Evolutionary conservation across 2,888 invertebrate species (phyloP).

Genomic region (Thecocarcelia acutangulata): DNA sequence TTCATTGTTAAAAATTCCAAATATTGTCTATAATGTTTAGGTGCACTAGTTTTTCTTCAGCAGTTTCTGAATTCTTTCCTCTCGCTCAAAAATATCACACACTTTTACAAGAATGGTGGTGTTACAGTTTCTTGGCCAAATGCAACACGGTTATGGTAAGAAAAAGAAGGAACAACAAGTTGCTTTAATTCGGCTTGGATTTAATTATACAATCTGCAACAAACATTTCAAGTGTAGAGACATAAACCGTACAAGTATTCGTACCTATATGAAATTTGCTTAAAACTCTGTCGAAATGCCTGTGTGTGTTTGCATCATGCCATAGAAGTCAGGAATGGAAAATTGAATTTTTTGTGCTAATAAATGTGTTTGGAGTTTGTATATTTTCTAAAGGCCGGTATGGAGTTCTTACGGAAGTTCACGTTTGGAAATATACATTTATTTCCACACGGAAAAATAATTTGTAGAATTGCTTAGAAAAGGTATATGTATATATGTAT

Average conservation of each 20-base stretch:
- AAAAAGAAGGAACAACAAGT: slow-evolving; percentile 48
- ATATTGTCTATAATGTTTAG: slow-evolving; percentile 55
- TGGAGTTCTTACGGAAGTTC: no score
- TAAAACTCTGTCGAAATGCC: slow-evolving; percentile 28
- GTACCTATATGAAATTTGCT: slow-evolving; percentile 29
- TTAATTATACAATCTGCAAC: slow-evolving; percentile 68
- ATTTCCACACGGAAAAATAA: no score
- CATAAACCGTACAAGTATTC: slow-evolving; percentile 45
- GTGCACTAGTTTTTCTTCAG: slow-evolving; percentile 38
- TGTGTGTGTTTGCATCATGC: not conserved
- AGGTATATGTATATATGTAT: no score
- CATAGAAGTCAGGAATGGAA: not conserved
- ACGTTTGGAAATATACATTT: no score
- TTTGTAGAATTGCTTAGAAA: no score
- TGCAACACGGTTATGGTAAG: not conserved
- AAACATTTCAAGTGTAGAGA: slow-evolving; percentile 42
- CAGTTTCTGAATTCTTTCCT: not conserved
- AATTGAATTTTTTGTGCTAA: not conserved
- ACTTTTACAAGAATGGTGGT: slow-evolving; percentile 18
- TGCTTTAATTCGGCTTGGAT: slow-evolving; percentile 22
- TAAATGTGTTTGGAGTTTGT: no score
- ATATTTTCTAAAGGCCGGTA: no score
- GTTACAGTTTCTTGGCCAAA: slow-evolving; percentile 3
- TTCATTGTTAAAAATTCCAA: slow-evolving; percentile 55
- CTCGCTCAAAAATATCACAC: slow-evolving; percentile 9